Conservation (phyloP, 2,113 vertebrate genomes). For the Ictalurus punctatus region DNA sequence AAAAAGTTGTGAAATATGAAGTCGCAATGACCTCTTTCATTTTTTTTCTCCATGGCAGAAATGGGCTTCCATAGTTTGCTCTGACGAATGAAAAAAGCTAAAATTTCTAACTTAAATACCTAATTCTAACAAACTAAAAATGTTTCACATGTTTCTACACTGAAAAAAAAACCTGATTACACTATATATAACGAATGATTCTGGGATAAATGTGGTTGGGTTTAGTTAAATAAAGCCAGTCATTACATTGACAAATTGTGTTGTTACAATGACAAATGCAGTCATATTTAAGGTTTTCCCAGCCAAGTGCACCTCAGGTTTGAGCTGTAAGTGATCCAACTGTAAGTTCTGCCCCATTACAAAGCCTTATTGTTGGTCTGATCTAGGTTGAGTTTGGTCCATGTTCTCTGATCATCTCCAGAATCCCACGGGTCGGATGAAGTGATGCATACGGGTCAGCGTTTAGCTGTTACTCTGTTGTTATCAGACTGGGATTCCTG, state of each 20-base stretch:
- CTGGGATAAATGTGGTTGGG: background rate
- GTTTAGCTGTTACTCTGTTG: no score
- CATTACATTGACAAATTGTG: background rate
- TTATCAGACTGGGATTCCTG: background rate
- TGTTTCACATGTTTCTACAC: background rate
- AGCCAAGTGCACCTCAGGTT: background rate
- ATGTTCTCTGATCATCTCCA: background rate
- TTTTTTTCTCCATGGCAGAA: no score
- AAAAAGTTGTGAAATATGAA: no score
- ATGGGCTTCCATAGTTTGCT: no score
- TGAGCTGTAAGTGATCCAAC: background rate
- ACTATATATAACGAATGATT: background rate
- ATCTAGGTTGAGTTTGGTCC: background rate
- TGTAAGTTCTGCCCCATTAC: background rate
- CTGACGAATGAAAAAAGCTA: no score
- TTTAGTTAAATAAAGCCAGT: background rate
- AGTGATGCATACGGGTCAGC: background rate
- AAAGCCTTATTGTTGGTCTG: background rate
- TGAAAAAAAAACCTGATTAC: background rate
- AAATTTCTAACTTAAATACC: background rate
- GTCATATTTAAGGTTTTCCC: background rate
- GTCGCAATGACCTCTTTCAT: no score
- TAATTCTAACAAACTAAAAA: background rate
- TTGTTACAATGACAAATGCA: background rate
- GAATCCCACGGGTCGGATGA: background rate